phyloP scores from a whole-genome alignment of 2,888 invertebrate species.

The Idaea dimidiata region DNA sequence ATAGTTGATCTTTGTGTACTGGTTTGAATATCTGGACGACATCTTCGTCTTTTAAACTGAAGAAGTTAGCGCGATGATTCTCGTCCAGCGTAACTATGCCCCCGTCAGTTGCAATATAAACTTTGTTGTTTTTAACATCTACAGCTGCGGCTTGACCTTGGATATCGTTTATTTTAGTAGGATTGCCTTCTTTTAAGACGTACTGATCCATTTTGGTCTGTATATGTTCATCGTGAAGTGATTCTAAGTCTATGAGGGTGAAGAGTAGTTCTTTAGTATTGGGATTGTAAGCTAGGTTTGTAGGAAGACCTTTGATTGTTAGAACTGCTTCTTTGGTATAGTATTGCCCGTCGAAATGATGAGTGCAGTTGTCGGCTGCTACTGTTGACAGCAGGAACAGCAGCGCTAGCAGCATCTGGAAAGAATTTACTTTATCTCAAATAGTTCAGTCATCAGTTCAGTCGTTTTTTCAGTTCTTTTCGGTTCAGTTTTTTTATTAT shows the following conservation, averaged over 20 bases:
- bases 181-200: constrained; percentile 50
- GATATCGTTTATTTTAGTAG: constrained; percentile 59
- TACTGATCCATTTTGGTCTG: constrained; percentile 76
- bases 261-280: constrained; percentile 57
- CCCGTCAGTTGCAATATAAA: constrained; percentile 64
- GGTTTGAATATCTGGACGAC: constrained; percentile 68
- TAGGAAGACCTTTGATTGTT: constrained; percentile 68
- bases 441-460: too few relatives aligned
- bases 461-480: too few relatives aligned
- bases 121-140: constrained; percentile 51
- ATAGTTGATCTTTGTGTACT: constrained; percentile 48
- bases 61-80: constrained; percentile 51
- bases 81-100: constrained; percentile 58
- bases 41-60: constrained; percentile 65
- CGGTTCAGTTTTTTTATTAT: too few relatives aligned
- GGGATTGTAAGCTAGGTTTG: constrained; percentile 60
- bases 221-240: constrained; percentile 61
- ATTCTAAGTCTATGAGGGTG: constrained; percentile 66
- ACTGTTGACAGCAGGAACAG: constrained; percentile 42
- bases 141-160: constrained; percentile 68
- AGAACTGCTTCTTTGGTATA: constrained; percentile 54
- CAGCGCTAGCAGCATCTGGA: constrained; percentile 50
- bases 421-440: background rate
- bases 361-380: constrained; percentile 54
- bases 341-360: constrained; percentile 43